Evolutionary conservation across 1,140 invertebrate genomes (phyloP), one percentile per base, ranked within the genome.

Genomic region (Drosophila grimshawi): DNA sequence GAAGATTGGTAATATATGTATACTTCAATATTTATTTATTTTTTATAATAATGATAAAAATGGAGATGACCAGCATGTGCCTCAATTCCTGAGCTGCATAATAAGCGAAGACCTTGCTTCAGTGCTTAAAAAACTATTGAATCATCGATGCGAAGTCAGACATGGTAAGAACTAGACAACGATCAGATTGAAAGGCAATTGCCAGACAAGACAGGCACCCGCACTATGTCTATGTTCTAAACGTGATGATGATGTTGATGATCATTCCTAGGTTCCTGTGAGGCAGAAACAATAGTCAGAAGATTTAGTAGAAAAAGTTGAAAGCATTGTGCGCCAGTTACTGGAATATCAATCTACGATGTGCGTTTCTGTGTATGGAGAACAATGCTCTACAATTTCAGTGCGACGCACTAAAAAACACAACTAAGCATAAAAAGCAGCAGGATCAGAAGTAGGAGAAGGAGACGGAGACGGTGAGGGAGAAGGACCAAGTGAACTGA

Each of bases 231-330:
- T 43, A 49, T 45, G 45, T 32, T 19, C 39, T 39, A 33, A 55
- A 45, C 43, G 41, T 30, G 29, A 61, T 73, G 27, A 77, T 77
- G 65, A 19, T 1, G 19, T 19, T 1, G 19, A 19, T 19, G 19
- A 19, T 19, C 39, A 63, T 75, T 82, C 56, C 71, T 73, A 68
- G 76, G 63, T 82, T 82, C 80, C 61, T 64, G 62, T 56, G 49
- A 65, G 41, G 48, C 48, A 59, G 61, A 66, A 41, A 69, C 55
- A 82, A 83, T 85, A 63, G 59, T 79, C 66, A 53, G 62, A 43
- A 66, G 81, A 85, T 81, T 83, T 79, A 63, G 43, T 33, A 56
- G 63, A 66, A 80, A 75, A 69, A 80, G 70, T 75, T 76, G 70
- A 43, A 37, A 33, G 76, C 45, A 79, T 78, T 79, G 77, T 79